Evolutionary conservation across 2,888 invertebrate species (phyloP), one percentile per base, ranked within the genome.

Genomic region (Philopedon plagiatum): DNA sequence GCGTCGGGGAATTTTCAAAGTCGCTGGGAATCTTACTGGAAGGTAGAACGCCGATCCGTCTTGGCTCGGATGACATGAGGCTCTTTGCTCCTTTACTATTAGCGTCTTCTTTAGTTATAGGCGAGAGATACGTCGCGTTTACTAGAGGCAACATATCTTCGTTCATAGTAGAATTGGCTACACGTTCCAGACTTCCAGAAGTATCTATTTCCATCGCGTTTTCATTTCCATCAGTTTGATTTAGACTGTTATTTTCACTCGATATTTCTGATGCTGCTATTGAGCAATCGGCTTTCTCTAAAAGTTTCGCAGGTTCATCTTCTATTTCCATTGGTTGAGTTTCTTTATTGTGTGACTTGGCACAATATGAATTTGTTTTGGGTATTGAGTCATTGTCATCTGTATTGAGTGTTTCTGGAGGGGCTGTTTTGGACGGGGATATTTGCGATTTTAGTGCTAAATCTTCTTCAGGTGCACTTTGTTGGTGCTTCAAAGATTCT

Each of bases 251-350:
- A 7, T 29, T 7, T 29, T 29, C 29, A 29, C 29, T 29, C 7
- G 7, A 29, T 29, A 7, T 3, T 29, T 29, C 29, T 29, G 29
- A 7, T 29, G 7, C 29, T 29, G 29, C n/a, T n/a, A 26, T 26
- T 26, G 26, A 26, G 3, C 26, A 5, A 26, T 26, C 3, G 39
- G 39, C 8, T 34, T 34, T 34, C n/a, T 34, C n/a, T n/a, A n/a
- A n/a, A n/a, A n/a, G 32, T 7, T 34, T 34, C 32, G 5, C n/a
- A n/a, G 2, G n/a, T 34, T 34, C n/a, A 15, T 46, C 21, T 23
- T 46, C n/a, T n/a, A n/a, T 23, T 9, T 46, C 46, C 46, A 46
- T 46, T 23, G 46, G 46, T 46, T 23, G 21, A 46, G n/a, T n/a
- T n/a, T n/a, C n/a, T n/a, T 26, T 26, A 26, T 26, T 5, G 4